These are phyloP conservation scores for Muscicapa striata DNA, from an alignment of 2,797 vertebrate genomes.

Conservation along the genomic window DNA sequence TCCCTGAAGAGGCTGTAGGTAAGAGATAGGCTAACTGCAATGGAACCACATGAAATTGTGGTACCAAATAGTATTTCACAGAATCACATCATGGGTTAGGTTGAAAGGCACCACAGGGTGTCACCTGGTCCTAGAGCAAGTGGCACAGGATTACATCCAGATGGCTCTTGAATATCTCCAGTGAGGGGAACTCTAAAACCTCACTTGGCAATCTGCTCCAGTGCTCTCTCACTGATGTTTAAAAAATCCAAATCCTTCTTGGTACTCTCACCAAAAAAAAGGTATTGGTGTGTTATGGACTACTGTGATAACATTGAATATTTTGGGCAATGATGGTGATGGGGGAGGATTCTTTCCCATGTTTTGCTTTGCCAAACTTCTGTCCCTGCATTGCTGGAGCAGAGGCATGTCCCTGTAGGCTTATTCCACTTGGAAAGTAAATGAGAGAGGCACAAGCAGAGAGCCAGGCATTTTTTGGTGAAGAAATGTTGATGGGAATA, in stretches of 20 bases:
- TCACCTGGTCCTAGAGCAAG: fast-evolving
- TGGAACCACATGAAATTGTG: neutral
- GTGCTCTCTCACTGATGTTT: neutral
- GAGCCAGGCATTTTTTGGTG: neutral
- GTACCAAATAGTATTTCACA: neutral
- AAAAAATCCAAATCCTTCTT: neutral
- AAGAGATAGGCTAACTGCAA: neutral
- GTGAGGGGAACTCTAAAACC: neutral
- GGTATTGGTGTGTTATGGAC: neutral
- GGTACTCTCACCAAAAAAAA: neutral
- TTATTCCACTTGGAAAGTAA: neutral
- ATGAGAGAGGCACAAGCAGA: neutral
- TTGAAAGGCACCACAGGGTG: neutral
- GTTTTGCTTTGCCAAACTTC: neutral
- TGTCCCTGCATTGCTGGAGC: neutral
- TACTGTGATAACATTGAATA: fast-evolving
- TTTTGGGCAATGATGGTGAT: neutral
- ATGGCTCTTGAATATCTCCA: neutral
- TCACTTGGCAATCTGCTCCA: neutral
- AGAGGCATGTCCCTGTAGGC: neutral
- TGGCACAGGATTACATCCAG: neutral
- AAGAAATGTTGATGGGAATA: neutral
- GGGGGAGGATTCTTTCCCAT: neutral
- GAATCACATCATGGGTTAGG: neutral
- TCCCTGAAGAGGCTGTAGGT: neutral